Evolutionary conservation across 2,797 vertebrate species (phyloP).

Genomic region (Chiroxiphia lanceolata): DNA sequence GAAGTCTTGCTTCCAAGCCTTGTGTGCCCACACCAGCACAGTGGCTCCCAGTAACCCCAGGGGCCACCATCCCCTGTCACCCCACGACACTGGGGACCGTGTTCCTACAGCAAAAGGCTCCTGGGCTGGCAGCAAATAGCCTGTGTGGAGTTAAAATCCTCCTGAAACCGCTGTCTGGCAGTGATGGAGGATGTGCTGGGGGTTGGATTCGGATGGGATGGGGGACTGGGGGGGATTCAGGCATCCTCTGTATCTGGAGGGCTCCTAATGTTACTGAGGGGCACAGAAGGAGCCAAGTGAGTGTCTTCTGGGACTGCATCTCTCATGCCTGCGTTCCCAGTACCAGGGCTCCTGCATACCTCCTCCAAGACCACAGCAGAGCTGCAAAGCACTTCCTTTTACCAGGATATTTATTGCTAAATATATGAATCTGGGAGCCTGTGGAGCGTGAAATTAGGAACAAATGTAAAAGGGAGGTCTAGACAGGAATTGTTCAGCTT

Average conservation of each 20-base stretch:
- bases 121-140: neutral
- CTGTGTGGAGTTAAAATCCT: neutral
- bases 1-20: fast-evolving
- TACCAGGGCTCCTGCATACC: slow-evolving; percentile 1
- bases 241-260: neutral
- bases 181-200: neutral
- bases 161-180: neutral
- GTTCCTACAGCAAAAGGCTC: neutral
- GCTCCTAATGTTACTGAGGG: neutral
- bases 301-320: neutral
- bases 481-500: slow-evolving; percentile 77
- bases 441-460: slow-evolving; percentile 77
- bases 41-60: neutral
- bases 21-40: fast-evolving
- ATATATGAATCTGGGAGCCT: slow-evolving; percentile 68
- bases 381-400: slow-evolving; percentile 42
- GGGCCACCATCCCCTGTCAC: neutral
- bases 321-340: neutral
- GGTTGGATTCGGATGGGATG: neutral
- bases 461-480: slow-evolving; percentile 78
- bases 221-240: neutral
- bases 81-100: fast-evolving
- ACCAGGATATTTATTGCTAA: slow-evolving; percentile 61
- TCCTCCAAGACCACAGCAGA: slow-evolving; percentile 7
- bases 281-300: neutral